phyloP scores from a whole-genome alignment of 2,113 vertebrate species.

The Pituophis catenifer region DNA sequence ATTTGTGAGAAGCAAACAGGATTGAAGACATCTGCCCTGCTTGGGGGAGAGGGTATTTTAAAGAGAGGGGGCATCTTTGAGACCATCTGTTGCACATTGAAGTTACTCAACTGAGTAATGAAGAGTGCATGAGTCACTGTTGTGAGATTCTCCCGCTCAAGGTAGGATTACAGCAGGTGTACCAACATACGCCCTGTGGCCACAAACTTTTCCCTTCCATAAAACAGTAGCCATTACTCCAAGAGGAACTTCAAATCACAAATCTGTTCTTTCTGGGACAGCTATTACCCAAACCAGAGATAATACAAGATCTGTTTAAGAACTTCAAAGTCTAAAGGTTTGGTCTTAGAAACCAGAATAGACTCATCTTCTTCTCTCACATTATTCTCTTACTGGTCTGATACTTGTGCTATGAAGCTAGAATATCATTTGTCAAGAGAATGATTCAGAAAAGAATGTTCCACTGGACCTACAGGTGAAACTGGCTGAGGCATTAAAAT shows the following conservation, averaged over 20 bases:
- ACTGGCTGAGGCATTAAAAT: too few relatives aligned
- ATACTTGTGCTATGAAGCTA: not conserved
- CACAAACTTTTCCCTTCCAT: not conserved
- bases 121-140: not conserved
- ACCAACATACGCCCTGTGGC: not conserved
- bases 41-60: not conserved
- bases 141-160: not conserved
- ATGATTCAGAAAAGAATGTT: too few relatives aligned
- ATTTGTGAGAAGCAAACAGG: not conserved
- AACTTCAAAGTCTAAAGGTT: not conserved
- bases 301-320: not conserved
- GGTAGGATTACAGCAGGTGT: not conserved
- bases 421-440: not conserved
- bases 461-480: too few relatives aligned
- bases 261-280: not conserved
- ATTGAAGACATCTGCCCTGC: not conserved
- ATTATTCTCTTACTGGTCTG: not conserved
- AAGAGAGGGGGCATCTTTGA: not conserved
- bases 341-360: not conserved
- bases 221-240: not conserved
- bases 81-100: not conserved
- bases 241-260: not conserved
- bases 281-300: not conserved
- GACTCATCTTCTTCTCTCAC: not conserved
- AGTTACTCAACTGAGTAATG: not conserved